These are phyloP conservation scores for Urosaurus nigricauda DNA, from an alignment of 2,797 vertebrate species.

Conservation along the genomic window DNA sequence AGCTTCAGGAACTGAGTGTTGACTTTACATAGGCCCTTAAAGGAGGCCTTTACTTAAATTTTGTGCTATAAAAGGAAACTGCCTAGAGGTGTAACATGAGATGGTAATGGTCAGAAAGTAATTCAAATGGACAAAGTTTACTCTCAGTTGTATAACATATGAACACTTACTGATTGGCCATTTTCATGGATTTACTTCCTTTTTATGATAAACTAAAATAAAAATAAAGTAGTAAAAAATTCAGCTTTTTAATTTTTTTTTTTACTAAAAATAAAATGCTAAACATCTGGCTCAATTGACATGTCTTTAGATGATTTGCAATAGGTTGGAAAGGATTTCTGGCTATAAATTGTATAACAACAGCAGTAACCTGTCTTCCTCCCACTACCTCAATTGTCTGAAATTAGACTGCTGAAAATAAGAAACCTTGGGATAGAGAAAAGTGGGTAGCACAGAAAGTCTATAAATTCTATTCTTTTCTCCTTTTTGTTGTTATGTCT, in stretches of 20 bases:
- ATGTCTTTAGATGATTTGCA: no score
- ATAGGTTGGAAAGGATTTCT: no score
- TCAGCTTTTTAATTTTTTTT: not conserved
- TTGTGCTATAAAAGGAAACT: slow-evolving; percentile 14
- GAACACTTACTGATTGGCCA: slow-evolving; percentile 1
- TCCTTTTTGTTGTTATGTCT: no score
- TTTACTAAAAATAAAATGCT: slow-evolving; percentile 2
- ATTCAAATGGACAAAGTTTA: not conserved
- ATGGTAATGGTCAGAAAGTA: not conserved
- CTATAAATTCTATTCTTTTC: no score
- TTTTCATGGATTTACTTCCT: slow-evolving; percentile 1
- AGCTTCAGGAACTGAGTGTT: not conserved
- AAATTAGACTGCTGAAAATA: no score
- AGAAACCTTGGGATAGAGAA: no score
- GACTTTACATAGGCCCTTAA: not conserved
- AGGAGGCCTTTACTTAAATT: not conserved
- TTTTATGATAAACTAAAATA: slow-evolving; percentile 27
- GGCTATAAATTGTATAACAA: no score
- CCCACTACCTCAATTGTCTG: no score
- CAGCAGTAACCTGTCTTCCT: no score
- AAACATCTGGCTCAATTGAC: not conserved
- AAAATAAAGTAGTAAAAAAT: slow-evolving; percentile 25
- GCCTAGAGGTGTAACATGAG: not conserved
- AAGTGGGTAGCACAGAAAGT: no score
- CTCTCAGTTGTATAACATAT: slow-evolving; percentile 13